These are phyloP conservation scores for Hemicordylus capensis DNA, from an alignment of 2,113 vertebrate genomes.

Conservation along the genomic window DNA sequence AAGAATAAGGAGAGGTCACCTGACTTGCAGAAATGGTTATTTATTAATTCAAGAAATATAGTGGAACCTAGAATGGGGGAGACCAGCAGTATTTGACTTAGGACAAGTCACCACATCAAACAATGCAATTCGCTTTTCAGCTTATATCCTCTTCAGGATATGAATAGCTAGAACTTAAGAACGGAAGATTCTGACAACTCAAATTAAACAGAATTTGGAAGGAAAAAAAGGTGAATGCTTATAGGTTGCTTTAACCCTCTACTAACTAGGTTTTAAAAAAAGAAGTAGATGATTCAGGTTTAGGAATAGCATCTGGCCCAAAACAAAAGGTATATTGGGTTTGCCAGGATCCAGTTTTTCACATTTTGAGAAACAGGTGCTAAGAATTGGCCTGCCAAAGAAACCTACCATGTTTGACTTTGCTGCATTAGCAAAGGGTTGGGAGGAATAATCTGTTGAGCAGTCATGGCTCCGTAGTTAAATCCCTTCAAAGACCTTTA, in stretches of 20 bases:
- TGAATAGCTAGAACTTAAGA: constrained; percentile 60
- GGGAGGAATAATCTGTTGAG: not conserved
- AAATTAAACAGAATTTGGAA: constrained; percentile 29
- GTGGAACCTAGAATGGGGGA: constrained; percentile 63
- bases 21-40: constrained; percentile 78
- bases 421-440: not conserved
- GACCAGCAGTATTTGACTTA: constrained; percentile 71
- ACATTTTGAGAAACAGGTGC: not conserved
- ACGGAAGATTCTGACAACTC: constrained; percentile 46
- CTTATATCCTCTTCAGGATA: constrained; percentile 61
- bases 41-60: constrained; percentile 73
- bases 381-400: not conserved
- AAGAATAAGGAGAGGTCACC: constrained; percentile 72
- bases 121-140: constrained; percentile 69
- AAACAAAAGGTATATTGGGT: not conserved
- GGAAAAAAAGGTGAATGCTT: not conserved
- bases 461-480: not conserved
- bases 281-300: not conserved
- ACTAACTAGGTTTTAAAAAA: constrained; percentile 22
- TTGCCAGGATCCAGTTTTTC: too few species aligned
- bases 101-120: constrained; percentile 73
- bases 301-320: not conserved
- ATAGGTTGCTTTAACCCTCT: constrained; percentile 15
- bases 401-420: not conserved
- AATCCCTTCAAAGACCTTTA: constrained; percentile 33